Conservation (phyloP, 1,140 invertebrate genomes). For the Brachionus calyciflorus region DNA sequence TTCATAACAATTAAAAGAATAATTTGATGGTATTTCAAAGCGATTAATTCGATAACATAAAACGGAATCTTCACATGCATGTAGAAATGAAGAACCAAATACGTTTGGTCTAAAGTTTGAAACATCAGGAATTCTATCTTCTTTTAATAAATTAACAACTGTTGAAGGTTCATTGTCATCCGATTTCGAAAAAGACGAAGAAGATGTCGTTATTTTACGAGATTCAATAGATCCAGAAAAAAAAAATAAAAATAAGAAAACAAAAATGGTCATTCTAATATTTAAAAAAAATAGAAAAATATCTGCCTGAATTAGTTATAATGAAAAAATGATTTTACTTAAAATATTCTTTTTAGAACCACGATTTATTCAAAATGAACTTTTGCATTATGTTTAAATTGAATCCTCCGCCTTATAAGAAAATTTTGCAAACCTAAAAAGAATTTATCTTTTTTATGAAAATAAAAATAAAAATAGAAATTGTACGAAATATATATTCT, state of each 20-base stretch:
- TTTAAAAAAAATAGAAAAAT: not conserved
- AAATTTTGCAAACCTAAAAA: too few species aligned
- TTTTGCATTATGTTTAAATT: too few species aligned
- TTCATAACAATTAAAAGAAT: conserved; percentile 19
- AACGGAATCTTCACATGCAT: too few species aligned
- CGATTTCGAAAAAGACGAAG: not conserved
- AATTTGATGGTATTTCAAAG: not conserved
- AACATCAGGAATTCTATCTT: not conserved
- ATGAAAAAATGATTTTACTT: too few species aligned
- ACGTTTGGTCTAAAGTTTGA: not conserved
- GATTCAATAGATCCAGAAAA: not conserved
- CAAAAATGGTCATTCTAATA: not conserved
- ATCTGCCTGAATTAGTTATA: too few species aligned
- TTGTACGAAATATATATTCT: too few species aligned
- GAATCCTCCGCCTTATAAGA: too few species aligned
- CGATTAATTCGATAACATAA: not conserved
- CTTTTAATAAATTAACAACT: not conserved
- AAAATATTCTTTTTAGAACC: too few species aligned
- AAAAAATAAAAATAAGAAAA: not conserved
- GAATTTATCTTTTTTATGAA: too few species aligned
- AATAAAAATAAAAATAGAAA: too few species aligned
- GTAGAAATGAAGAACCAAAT: not conserved
- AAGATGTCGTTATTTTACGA: not conserved
- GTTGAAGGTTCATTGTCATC: not conserved
- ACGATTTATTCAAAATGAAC: too few species aligned